Base-by-base conservation (phyloP, 2,888 invertebrate genomes). In the Blastobasis lacticolella region DNA sequence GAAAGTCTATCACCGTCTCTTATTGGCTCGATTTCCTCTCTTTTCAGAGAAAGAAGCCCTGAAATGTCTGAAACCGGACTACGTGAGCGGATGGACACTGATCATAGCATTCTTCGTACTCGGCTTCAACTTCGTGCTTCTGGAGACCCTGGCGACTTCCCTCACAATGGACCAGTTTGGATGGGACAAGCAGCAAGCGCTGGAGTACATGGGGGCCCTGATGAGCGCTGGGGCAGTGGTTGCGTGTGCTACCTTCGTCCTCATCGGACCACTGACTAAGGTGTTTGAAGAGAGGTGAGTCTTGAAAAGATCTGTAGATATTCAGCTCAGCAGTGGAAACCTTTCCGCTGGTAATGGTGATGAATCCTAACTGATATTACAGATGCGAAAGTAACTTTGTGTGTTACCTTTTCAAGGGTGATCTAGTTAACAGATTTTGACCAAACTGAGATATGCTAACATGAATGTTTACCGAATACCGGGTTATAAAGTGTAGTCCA, bases 91-190 rank as follows among this genome's bases (percentile, higher is more conserved):
- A 45, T 94, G 94, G 94, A 93, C 94, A 23, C 81, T 96, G 57
- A 92, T 96, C 61, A 88, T 90, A 46, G 94, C 95, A 9, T 96
- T 96, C 78, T 95, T 95, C 75, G 92, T 95, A 59, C 88, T 96
- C 60, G 94, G 95, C 51, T 95, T 95, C 77, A 95, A 95, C 86
- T 96, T 96, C 80, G 95, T 96, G 66, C 89, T 96, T 56, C 86
- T 96, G 63, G 96, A 96, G 90, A 95, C 96, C 48, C 88, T 95
- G 59, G 95, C 94, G 36, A 95, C 95, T 7, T 92, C 95, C 4
- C 88, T 96, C 50, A 95, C 94, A 38, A 95, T 95, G 94, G 95
- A 96, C 75, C 95, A 95, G 84, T 95, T 96, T 79, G 96, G 93
- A 38, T 96, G 95, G 95, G 90, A 91, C 54, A 93, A 95, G 81